Percentiles rank a stretch among this genome's conserved stretches.
These are phyloP conservation scores for Calameuta pallipes DNA, from an alignment of 2,888 invertebrate genomes.

Conservation along the genomic window DNA sequence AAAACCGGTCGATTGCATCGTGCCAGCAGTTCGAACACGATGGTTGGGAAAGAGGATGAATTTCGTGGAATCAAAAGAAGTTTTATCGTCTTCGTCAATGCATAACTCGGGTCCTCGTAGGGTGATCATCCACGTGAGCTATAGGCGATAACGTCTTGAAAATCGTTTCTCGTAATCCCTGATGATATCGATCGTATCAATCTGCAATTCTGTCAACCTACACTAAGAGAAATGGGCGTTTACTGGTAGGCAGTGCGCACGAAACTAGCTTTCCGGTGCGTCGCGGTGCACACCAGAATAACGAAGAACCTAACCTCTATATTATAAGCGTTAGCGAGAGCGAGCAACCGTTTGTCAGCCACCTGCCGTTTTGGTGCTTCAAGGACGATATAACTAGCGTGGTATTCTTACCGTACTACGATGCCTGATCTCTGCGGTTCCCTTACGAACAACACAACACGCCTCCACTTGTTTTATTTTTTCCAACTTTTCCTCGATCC, in stretches of 20 bases:
- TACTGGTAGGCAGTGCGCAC: conserved; percentile 54
- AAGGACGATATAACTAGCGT: conserved; percentile 1
- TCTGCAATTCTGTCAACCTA: conserved; percentile 59
- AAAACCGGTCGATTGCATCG: background rate
- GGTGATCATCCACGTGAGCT: background rate
- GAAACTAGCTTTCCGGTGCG: conserved; percentile 46
- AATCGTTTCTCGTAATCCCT: conserved; percentile 38
- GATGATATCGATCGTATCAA: conserved; percentile 63
- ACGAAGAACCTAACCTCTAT: conserved; percentile 53
- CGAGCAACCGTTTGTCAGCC: conserved; percentile 11
- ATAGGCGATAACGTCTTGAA: background rate
- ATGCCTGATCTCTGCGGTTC: conserved; percentile 20
- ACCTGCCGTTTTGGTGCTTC: background rate
- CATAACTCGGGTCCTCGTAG: background rate
- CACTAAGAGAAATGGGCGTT: conserved; percentile 61
- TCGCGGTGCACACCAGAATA: conserved; percentile 37
- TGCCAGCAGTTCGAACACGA: background rate
- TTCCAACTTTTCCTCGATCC: conserved; percentile 22
- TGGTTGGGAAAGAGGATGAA: background rate
- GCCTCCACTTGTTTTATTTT: conserved; percentile 26
- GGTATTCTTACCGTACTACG: conserved; percentile 10
- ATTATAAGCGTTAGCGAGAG: conserved; percentile 4
- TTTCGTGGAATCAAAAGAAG: background rate
- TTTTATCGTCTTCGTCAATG: background rate
- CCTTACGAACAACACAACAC: conserved; percentile 25